phyloP scores from a whole-genome alignment of 92 coral and sea anemone species.

The Phenganax marumi region DNA sequence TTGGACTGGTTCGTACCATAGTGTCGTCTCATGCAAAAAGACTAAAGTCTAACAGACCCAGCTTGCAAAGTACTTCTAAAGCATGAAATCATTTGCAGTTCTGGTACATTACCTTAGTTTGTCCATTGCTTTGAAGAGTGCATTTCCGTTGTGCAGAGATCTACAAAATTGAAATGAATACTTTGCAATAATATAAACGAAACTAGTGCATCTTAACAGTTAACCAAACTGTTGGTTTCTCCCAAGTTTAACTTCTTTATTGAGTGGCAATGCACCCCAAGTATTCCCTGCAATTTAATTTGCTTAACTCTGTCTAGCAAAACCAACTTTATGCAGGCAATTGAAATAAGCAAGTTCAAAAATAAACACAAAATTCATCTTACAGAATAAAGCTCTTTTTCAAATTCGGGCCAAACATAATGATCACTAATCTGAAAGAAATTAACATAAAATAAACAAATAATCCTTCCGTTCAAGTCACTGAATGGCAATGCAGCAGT shows the following conservation, averaged over 20 bases:
- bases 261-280: no score
- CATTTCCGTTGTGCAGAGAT: slow-evolving; percentile 32
- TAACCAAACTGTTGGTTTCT: no score
- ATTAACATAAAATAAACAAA: not conserved
- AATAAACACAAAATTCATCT: not conserved
- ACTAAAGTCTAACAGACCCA: no score
- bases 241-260: no score
- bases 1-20: no score
- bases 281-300: no score
- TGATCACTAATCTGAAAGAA: slow-evolving; percentile 17
- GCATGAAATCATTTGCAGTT: not conserved
- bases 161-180: not conserved
- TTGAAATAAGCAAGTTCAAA: not conserved
- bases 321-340: not conserved
- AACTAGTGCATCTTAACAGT: not conserved
- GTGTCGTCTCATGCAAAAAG: no score
- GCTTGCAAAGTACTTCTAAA: not conserved
- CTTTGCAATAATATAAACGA: not conserved
- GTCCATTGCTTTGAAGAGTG: slow-evolving; percentile 34
- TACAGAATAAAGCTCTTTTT: slow-evolving; percentile 37
- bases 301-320: no score
- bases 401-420: slow-evolving; percentile 39
- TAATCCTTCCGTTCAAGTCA: not conserved
- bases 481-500: not conserved
- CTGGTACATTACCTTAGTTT: slow-evolving; percentile 9